Evolutionary conservation across 1,140 invertebrate genomes (phyloP), one percentile per base, ranked within the genome.

Genomic region (Ceratosolen fusciceps): DNA sequence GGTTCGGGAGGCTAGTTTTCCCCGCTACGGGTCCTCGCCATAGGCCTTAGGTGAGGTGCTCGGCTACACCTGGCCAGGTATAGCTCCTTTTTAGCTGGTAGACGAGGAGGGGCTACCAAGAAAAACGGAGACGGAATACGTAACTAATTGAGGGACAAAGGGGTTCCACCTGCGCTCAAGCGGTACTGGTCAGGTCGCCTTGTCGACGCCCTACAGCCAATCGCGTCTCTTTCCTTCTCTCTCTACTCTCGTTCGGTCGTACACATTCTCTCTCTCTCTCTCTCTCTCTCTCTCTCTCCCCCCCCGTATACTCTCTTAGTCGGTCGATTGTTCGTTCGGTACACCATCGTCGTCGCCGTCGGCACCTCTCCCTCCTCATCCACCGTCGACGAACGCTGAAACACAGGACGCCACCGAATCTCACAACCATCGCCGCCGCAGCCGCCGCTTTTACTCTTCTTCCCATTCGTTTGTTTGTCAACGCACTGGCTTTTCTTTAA

Each of bases 191-290:
- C 58, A 2, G 58, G 60, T 37, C 2, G 10, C 60, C 34, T 65
- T 16, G 60, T 65, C 39, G 39, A 43, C 67, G 67, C 67, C 67
- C 67, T 47, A 68, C 67, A 14, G 21, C 67, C 39, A 47, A 68
- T 68, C 67, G n/a, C 39, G 19, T 24, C 16, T 9, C 21, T 16
- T 7, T 24, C 31, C 19, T 24, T 37, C 34, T 14, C 16, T n/a
- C n/a, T n/a, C n/a, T n/a, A n/a, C n/a, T n/a, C n/a, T n/a, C n/a
- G n/a, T n/a, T n/a, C n/a, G n/a, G n/a, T n/a, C n/a, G n/a, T n/a
- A n/a, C n/a, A n/a, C n/a, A n/a, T n/a, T n/a, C n/a, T n/a, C 19
- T 37, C 19, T 31, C 31, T 65, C 31, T 34, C 60, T 37, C 34
- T 65, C 34, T 65, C 34, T 37, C 16, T 37, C 34, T 65, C 60